These are phyloP conservation scores for Drosophila fuyamai DNA, from an alignment of 1,140 invertebrate species.

Conservation along the genomic window DNA sequence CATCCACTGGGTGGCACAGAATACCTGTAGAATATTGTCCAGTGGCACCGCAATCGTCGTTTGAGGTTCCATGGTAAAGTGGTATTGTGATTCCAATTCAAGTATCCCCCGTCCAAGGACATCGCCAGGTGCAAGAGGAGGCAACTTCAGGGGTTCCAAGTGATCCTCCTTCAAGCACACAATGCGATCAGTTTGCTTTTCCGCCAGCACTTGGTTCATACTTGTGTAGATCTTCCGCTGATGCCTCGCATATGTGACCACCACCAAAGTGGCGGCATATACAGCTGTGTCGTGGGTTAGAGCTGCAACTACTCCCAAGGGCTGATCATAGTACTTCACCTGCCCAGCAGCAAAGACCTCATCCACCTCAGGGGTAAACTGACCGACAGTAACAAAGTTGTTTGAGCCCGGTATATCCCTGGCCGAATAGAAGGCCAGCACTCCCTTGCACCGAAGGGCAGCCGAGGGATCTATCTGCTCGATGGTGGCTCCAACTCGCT, in stretches of 20 bases:
- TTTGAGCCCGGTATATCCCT: conserved; percentile 92
- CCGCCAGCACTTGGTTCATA: conserved; percentile 86
- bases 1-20: conserved; percentile 88
- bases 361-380: conserved; percentile 44
- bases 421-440: conserved; percentile 89
- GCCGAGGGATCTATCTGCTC: conserved; percentile 86
- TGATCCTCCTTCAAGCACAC: conserved; percentile 83
- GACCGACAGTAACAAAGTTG: conserved; percentile 81
- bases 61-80: conserved; percentile 89
- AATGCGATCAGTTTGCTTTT: conserved; percentile 88
- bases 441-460: conserved; percentile 88
- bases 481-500: conserved; percentile 86
- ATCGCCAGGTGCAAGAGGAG: conserved; percentile 18
- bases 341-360: conserved; percentile 85
- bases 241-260: conserved; percentile 87
- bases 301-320: conserved; percentile 90
- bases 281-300: conserved; percentile 87
- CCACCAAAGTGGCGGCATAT: conserved; percentile 88
- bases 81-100: conserved; percentile 79
- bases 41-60: conserved; percentile 86
- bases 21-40: conserved; percentile 88
- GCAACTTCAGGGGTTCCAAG: not conserved
- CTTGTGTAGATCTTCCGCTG: conserved; percentile 41
- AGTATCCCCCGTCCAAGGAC: conserved; percentile 62
- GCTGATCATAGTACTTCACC: conserved; percentile 89